Conservation (phyloP, 2,797 vertebrate genomes). For the Molossus alvarezi region DNA sequence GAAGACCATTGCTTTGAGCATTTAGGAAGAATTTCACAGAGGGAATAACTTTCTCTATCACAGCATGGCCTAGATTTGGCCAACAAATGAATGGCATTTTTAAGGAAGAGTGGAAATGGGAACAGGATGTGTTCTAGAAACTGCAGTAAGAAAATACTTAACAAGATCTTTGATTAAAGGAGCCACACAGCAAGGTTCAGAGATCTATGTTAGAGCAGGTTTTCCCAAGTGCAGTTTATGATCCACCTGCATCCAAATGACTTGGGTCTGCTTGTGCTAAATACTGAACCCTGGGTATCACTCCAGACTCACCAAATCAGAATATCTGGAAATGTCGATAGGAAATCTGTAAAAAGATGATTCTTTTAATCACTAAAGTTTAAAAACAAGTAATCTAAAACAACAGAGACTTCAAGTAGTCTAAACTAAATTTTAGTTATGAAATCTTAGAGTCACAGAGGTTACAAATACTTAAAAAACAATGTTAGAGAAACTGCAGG, state of each 20-base stretch:
- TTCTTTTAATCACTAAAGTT: conserved; percentile 5
- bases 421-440: conserved; percentile 73
- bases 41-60: conserved; percentile 24
- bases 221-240: neutral
- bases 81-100: conserved; percentile 57
- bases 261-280: too few species aligned
- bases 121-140: conserved; percentile 49
- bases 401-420: neutral
- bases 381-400: neutral
- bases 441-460: conserved; percentile 65
- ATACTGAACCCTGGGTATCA: neutral
- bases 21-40: conserved; percentile 48
- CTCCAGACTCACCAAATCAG: neutral
- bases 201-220: neutral
- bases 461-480: conserved; percentile 63
- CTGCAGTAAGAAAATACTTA: conserved; percentile 38
- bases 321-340: neutral
- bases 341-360: neutral
- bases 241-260: neutral
- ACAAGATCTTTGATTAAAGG: conserved; percentile 35
- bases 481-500: conserved; percentile 48
- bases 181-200: neutral
- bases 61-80: conserved; percentile 50
- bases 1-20: neutral
- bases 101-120: conserved; percentile 51